These are phyloP conservation scores for Hermatobates lingyangjiaoensis DNA, from an alignment of 1,140 invertebrate species.

Conservation along the genomic window DNA sequence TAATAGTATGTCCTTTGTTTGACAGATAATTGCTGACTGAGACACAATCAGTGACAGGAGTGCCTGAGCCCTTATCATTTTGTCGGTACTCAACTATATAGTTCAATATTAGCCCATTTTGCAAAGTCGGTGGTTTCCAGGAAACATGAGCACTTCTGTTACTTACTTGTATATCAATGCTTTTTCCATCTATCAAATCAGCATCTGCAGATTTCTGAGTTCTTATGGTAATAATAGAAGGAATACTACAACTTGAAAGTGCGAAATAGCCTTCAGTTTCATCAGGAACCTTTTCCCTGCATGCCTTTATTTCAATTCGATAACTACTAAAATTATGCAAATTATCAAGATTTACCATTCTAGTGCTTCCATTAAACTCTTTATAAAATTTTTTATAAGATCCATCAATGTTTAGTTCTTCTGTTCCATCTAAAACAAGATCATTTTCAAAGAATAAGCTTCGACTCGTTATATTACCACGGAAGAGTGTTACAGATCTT, in stretches of 20 bases:
- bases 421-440: not conserved
- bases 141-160: constrained; percentile 14
- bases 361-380: not conserved
- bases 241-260: constrained; percentile 13
- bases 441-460: not conserved
- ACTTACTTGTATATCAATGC: not conserved
- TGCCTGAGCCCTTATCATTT: constrained; percentile 8
- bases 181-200: constrained; percentile 11
- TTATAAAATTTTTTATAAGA: not conserved
- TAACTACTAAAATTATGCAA: constrained; percentile 52
- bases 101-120: constrained; percentile 67
- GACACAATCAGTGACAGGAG: constrained; percentile 20
- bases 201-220: constrained; percentile 12
- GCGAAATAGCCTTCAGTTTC: constrained; percentile 3
- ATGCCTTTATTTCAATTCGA: constrained; percentile 47
- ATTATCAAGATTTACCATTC: not conserved
- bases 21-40: not conserved
- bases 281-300: constrained; percentile 32
- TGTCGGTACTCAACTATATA: constrained; percentile 43
- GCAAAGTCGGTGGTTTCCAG: constrained; percentile 34
- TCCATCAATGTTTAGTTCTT: not conserved
- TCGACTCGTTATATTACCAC: not conserved
- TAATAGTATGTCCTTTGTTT: not conserved
- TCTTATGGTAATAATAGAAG: constrained; percentile 12
- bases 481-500: too few relatives aligned